Percentiles rank a stretch among this genome's conserved stretches.
Evolutionary conservation across 1,140 invertebrate species (phyloP).

Genomic region (Neodiprion virginianus): DNA sequence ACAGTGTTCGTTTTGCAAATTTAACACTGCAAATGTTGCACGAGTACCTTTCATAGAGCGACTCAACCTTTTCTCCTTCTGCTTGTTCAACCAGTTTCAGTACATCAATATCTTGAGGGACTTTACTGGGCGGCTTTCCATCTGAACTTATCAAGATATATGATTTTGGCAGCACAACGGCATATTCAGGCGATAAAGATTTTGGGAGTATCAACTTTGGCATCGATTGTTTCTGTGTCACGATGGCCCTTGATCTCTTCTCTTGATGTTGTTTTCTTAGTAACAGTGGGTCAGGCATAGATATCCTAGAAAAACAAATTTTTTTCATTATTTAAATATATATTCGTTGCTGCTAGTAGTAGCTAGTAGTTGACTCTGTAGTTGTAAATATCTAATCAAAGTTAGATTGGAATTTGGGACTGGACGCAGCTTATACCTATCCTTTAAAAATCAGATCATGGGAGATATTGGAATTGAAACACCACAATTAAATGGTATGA

Average conservation of each 20-base stretch:
- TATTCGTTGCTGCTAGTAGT: neutral
- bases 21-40: neutral
- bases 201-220: constrained; percentile 8
- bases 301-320: constrained; percentile 9
- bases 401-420: neutral
- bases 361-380: neutral
- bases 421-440: too few relatives aligned
- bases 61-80: neutral
- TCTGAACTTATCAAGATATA: neutral
- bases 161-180: neutral
- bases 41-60: neutral
- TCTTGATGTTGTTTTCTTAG: neutral
- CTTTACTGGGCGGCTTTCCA: neutral
- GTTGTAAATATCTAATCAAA: neutral
- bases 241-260: neutral
- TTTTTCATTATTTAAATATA: neutral
- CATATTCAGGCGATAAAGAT: neutral
- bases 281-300: constrained; percentile 2
- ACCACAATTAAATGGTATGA: neutral
- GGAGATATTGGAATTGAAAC: too few relatives aligned
- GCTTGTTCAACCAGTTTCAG: neutral
- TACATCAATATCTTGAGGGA: neutral
- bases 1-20: neutral
- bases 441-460: too few relatives aligned
- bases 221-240: neutral